Conservation (phyloP, 2,888 invertebrate species). For the Rhagium mordax region DNA sequence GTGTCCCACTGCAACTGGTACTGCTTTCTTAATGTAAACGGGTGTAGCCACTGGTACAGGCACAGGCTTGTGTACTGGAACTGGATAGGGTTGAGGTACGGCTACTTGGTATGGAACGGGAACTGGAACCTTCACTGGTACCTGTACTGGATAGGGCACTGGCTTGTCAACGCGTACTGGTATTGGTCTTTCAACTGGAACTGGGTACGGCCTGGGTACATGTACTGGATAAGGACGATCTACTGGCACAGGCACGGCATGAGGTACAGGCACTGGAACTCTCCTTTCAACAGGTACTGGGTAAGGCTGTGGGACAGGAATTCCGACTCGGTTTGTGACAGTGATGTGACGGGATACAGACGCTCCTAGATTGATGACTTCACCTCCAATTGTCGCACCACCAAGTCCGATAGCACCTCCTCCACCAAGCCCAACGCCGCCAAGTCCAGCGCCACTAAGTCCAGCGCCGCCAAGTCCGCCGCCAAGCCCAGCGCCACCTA, state of each 20-base stretch:
- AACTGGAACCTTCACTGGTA: constrained; percentile 67
- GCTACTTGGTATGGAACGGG: constrained; percentile 64
- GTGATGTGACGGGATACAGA: constrained; percentile 65
- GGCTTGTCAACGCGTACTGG: constrained; percentile 73
- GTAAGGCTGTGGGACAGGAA: constrained; percentile 73
- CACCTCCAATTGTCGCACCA: constrained; percentile 35
- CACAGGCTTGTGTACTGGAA: constrained; percentile 70
- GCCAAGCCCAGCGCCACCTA: constrained; percentile 40
- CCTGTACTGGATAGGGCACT: constrained; percentile 69
- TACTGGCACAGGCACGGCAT: constrained; percentile 70
- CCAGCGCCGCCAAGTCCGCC: constrained; percentile 34
- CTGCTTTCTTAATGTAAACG: constrained; percentile 60
- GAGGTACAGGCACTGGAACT: constrained; percentile 70
- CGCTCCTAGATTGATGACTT: constrained; percentile 57
- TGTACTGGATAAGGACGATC: constrained; percentile 70
- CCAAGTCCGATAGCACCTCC: constrained; percentile 43
- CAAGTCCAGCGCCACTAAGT: too few species aligned
- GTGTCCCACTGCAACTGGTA: constrained; percentile 45
- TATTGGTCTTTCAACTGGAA: constrained; percentile 72
- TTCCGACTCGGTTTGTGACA: constrained; percentile 70
- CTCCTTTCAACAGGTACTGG: constrained; percentile 72
- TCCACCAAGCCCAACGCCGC: neutral
- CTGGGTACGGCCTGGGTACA: constrained; percentile 71
- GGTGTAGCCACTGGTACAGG: constrained; percentile 72
- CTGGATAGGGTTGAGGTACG: constrained; percentile 67